Evolutionary conservation across 1,140 invertebrate genomes (phyloP).

Genomic region (Zaprionus ornatus): DNA sequence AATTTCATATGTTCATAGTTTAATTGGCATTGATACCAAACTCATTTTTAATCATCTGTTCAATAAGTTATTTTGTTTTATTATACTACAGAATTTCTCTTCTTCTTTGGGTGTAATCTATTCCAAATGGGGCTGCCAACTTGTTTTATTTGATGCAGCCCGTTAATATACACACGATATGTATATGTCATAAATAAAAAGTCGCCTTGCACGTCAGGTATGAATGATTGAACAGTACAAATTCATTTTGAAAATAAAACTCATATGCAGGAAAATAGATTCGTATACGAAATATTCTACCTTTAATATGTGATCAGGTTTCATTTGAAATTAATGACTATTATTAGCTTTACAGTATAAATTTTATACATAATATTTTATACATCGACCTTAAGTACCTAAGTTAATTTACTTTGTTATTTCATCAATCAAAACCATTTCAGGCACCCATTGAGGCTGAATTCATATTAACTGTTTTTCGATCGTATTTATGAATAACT

Average conservation of each 20-base stretch:
- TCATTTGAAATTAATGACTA: too few species aligned
- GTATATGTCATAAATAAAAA: neutral
- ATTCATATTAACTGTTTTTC: too few species aligned
- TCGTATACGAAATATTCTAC: too few species aligned
- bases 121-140: neutral
- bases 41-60: neutral
- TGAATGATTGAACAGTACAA: neutral
- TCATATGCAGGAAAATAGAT: too few species aligned
- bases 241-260: neutral
- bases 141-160: neutral
- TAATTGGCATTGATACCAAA: neutral
- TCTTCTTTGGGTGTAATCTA: neutral
- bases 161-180: neutral
- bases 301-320: too few species aligned
- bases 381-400: too few species aligned
- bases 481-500: too few species aligned
- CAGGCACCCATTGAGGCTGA: too few species aligned
- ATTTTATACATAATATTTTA: too few species aligned
- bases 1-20: neutral
- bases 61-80: neutral
- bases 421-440: too few species aligned
- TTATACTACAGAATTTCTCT: neutral
- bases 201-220: neutral
- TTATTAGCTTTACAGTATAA: too few species aligned
- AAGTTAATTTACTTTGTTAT: too few species aligned